Percentiles rank a stretch among this genome's conserved stretches.
These are phyloP conservation scores for Spea hammondii DNA, from an alignment of 2,797 vertebrate species.

Conservation along the genomic window DNA sequence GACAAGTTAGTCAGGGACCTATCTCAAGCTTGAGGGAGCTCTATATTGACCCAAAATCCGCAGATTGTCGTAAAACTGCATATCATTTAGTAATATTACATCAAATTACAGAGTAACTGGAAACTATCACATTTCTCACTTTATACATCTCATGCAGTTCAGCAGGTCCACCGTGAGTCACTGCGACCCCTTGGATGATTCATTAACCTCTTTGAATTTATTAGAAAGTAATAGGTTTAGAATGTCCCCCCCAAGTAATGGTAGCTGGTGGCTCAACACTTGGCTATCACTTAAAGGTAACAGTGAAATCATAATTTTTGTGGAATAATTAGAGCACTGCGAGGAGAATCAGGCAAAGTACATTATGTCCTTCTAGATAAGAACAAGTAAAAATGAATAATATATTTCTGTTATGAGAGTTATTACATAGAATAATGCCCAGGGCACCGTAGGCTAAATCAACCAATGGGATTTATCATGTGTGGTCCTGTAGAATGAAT, in stretches of 20 bases:
- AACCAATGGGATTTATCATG: background rate
- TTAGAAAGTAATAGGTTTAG: no score
- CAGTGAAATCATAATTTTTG: background rate
- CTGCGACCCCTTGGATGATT: background rate
- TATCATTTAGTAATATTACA: no score
- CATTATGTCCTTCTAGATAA: background rate
- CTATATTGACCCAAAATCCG: no score
- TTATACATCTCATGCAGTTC: no score
- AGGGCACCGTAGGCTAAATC: background rate
- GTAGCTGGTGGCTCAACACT: background rate
- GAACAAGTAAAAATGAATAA: conserved; percentile 7
- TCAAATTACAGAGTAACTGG: no score
- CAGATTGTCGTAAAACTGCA: no score
- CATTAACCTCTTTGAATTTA: background rate
- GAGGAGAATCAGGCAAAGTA: background rate
- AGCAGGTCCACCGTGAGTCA: background rate
- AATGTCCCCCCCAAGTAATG: no score
- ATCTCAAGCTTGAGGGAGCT: no score
- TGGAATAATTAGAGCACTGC: background rate
- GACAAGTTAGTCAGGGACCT: no score
- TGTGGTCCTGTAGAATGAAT: background rate
- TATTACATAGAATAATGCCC: background rate
- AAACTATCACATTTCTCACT: no score
- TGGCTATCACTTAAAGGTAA: background rate
- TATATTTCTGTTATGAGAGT: background rate